These are phyloP conservation scores for Tinea trinotella DNA, from an alignment of 2,888 invertebrate species.

Conservation along the genomic window DNA sequence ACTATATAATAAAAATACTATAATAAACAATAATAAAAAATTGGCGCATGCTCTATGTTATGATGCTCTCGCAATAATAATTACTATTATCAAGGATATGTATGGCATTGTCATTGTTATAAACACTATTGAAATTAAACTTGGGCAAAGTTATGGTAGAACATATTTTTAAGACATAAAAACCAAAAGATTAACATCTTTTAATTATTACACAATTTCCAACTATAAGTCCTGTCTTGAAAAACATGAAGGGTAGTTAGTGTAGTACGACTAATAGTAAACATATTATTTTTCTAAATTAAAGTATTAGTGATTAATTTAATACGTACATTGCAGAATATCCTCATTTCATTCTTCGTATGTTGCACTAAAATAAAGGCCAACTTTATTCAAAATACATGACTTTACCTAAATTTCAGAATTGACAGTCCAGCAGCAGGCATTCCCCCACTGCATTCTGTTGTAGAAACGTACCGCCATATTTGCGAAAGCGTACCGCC, in stretches of 20 bases:
- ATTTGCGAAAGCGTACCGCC: conserved; percentile 38
- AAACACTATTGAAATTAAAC: not conserved
- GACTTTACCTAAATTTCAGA: conserved; percentile 51
- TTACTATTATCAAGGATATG: conserved; percentile 9
- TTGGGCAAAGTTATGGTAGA: not conserved
- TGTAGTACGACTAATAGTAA: not conserved
- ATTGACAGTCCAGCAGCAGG: conserved; percentile 53
- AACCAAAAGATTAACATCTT: too few relatives aligned
- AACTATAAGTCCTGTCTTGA: too few relatives aligned
- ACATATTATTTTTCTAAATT: not conserved
- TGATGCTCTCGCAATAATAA: conserved; percentile 4
- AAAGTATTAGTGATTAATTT: not conserved
- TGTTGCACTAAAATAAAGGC: conserved; percentile 37
- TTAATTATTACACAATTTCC: too few relatives aligned
- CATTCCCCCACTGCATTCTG: conserved; percentile 58
- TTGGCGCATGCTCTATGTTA: conserved; percentile 4
- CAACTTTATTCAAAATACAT: conserved; percentile 42
- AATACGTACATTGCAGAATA: conserved; percentile 60
- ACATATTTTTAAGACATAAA: too few relatives aligned
- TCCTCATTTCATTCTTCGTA: conserved; percentile 57
- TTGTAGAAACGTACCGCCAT: conserved; percentile 54
- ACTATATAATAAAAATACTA: not conserved
- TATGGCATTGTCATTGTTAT: conserved; percentile 10
- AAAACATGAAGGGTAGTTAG: too few relatives aligned
- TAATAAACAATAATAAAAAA: not conserved